phyloP scores from a whole-genome alignment of 2,113 vertebrate genomes.

The Amphiprion ocellaris region DNA sequence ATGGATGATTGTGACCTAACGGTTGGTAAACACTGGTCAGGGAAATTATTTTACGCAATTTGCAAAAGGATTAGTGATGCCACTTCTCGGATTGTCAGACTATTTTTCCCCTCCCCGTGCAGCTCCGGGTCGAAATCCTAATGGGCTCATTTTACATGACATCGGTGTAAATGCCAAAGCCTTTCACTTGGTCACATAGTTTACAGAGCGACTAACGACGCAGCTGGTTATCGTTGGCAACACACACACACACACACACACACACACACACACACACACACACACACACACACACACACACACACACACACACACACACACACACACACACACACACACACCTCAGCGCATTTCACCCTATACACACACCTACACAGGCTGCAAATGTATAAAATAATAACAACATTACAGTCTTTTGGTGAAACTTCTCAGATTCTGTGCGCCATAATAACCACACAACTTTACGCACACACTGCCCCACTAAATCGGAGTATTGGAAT shows the following conservation, averaged over 20 bases:
- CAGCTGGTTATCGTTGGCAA: not conserved
- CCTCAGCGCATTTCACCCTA: not conserved
- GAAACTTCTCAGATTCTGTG: too few species aligned
- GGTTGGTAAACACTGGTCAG: conserved; percentile 72
- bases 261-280: not conserved
- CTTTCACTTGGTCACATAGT: conserved; percentile 42
- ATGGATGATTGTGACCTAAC: conserved; percentile 61
- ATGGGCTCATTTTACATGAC: conserved; percentile 72
- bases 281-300: not conserved
- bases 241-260: conserved; percentile 23
- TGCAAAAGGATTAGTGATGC: conserved; percentile 71
- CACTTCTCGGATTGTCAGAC: conserved; percentile 55
- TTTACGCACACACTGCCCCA: not conserved
- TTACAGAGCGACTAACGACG: conserved; percentile 16
- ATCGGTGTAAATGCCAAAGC: conserved; percentile 61
- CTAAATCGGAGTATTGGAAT: too few species aligned
- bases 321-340: not conserved
- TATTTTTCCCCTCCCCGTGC: conserved; percentile 12
- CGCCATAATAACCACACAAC: not conserved
- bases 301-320: not conserved
- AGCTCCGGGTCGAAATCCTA: conserved; percentile 63
- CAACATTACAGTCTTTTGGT: too few species aligned
- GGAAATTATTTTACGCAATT: conserved; percentile 71
- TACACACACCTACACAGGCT: not conserved
- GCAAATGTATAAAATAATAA: too few species aligned